Base-by-base conservation (phyloP, 2,888 invertebrate species). In the Leucoma salicis region DNA sequence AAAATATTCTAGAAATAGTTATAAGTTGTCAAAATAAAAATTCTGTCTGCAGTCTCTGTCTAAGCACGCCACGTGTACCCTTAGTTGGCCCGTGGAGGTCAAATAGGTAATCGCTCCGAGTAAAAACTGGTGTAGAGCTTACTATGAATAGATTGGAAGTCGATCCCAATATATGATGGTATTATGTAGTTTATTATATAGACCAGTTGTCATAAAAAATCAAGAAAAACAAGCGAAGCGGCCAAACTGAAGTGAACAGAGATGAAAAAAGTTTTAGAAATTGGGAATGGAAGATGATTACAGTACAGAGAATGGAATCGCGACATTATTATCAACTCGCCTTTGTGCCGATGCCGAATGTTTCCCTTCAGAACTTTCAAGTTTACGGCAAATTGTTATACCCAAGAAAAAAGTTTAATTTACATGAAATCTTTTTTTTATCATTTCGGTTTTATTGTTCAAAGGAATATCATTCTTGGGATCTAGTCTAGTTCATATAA, bases 231-330 rank as follows among this genome's bases (percentile, higher is more conserved):
- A 66, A 60, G 64, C 66, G 66, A 74, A 74, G 70, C 71, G 66
- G 57, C 70, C 70, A 74, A 83, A 78, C 87, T 86, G 88, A 87
- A 87, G 86, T 78, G 82, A 77, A 84, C 80, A 81, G 74, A 87
- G 79, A 87, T 87, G 88, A 88, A 88, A 88, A 88, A 88, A 87
- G 82, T 88, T 87, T 76, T 63, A 63, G 71, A 78, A 78, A 84
- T 83, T 81, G 78, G 75, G 70, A 82, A 81, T 80, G 75, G 76
- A 62, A 78, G 81, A 88, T 86, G 83, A 87, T 88, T 86, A 86
- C 85, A 77, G 82, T 83, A 83, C 84, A 79, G 66, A 72, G 77
- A 87, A 86, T 85, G 79, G 77, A 83, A 84, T 82, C 71, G 80
- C 74, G 75, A 77, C 74, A 63, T 82, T 86, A 83, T 87, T 87